Conservation (phyloP, 2,888 invertebrate species). For the Zygothrica quintamaculata region DNA sequence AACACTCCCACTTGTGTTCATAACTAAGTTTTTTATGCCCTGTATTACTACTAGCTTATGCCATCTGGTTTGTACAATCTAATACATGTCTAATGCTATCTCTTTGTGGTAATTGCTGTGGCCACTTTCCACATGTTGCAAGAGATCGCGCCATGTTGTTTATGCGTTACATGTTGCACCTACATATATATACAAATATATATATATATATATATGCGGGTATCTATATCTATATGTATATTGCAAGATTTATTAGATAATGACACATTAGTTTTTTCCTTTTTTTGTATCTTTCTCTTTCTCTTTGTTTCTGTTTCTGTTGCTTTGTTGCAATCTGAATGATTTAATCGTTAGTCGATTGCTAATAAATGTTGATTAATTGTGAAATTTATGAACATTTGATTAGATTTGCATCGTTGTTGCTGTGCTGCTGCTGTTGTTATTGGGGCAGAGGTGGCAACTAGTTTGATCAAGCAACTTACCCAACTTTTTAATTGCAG, state of each 20-base stretch:
- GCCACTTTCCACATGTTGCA: slow-evolving; percentile 60
- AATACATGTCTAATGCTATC: too few species aligned
- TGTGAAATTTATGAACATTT: slow-evolving; percentile 52
- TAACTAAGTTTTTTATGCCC: too few species aligned
- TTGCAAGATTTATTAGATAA: slow-evolving; percentile 76
- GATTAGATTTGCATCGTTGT: slow-evolving; percentile 16
- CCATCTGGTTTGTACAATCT: too few species aligned
- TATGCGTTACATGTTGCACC: slow-evolving; percentile 40
- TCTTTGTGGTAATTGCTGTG: slow-evolving; percentile 13
- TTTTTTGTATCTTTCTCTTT: slow-evolving; percentile 44
- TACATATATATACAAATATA: slow-evolving; percentile 3
- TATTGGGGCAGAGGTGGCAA: too few species aligned
- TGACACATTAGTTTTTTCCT: slow-evolving; percentile 57
- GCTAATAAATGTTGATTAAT: slow-evolving; percentile 50
- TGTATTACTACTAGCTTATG: too few species aligned
- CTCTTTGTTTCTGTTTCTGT: slow-evolving; percentile 30
- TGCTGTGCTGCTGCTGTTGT: too few species aligned
- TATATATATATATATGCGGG: not conserved
- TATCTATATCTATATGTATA: slow-evolving; percentile 29
- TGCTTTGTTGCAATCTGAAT: slow-evolving; percentile 71
- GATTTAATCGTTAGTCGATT: slow-evolving; percentile 61
- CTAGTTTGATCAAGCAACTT: slow-evolving; percentile 18
- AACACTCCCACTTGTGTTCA: too few species aligned
- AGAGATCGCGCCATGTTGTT: slow-evolving; percentile 51
- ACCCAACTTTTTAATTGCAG: slow-evolving; percentile 41